Base-by-base conservation (phyloP, 2,797 vertebrate genomes). In the Emys orbicularis region DNA sequence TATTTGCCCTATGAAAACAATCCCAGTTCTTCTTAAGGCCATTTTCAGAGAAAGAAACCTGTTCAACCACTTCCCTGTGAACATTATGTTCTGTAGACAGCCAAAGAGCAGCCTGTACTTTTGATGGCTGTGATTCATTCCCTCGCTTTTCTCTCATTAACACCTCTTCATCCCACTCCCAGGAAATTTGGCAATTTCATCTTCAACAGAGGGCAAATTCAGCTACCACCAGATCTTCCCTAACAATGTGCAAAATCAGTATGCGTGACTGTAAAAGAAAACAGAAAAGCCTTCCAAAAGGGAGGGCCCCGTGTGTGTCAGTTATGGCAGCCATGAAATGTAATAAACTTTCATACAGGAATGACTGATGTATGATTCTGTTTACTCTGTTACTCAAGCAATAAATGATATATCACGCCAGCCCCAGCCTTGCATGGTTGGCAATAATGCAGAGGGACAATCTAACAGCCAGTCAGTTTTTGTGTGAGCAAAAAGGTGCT, bases 1-100 rank as follows among this genome's bases (percentile, higher is more conserved):
- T 97, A 92, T 96, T 96, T 96, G 84, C 93, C 92, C 95, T 93
- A 90, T 74, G 95, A 93, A 96, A 97, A 96, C 90, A 93, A 94
- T 97, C 95, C 84, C 90, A 96, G 86, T 92, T 97, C 95, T 96
- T 97, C 95, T 94, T 84, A 82, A 86, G 94, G 82, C 87, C 82
- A 82, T 96, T 96, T 95, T 93, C 83, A 84, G 94, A 53, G 50
- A 94, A 96, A 94, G 86, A 95, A 97, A 97, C 97, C 96, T 96
- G 97, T 97, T 93, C 77, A 79, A 88, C 96, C 94, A 84, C 97
- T 97, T 97, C 93, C 94, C 95, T 81, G 27, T 3, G 88, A 96
- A 88, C 94, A 85, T 61, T 15, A 34, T 4, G 59, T 90, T 93
- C 96, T 84, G 86, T 68, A 41, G 91, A 10, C 25, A 77, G 77